Evolutionary conservation across 2,113 vertebrate species (phyloP).

Genomic region (Gymnogyps californianus): DNA sequence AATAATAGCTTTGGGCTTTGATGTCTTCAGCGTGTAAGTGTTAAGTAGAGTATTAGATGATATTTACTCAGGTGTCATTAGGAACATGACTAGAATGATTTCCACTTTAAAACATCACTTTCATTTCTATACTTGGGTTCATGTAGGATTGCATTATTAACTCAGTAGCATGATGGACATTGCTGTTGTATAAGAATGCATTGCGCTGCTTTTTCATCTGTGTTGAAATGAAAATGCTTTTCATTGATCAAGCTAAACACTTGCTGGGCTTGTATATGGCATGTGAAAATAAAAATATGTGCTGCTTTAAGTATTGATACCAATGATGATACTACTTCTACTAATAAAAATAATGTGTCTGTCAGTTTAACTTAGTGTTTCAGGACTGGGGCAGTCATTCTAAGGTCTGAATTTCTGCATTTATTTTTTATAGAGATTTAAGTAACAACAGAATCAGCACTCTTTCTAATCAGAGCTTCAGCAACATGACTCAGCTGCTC

Average conservation of each 20-base stretch:
- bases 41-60: neutral
- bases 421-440: slow-evolving; percentile 91
- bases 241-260: neutral
- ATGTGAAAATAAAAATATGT: neutral
- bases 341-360: slow-evolving; percentile 6
- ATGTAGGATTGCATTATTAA: neutral
- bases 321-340: neutral
- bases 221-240: slow-evolving; percentile 19
- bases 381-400: neutral
- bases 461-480: slow-evolving; percentile 98
- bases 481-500: slow-evolving; percentile 98
- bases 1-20: neutral
- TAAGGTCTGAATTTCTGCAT: slow-evolving; percentile 44
- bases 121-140: neutral
- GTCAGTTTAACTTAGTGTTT: slow-evolving; percentile 25
- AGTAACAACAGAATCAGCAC: slow-evolving; percentile 99
- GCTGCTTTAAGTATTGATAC: neutral
- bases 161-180: slow-evolving; percentile 22
- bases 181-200: neutral
- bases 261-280: neutral
- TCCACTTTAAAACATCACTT: neutral
- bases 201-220: neutral
- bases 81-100: neutral
- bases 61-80: slow-evolving; percentile 12
- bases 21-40: neutral